These are phyloP conservation scores for Bombus breviceps DNA, from an alignment of 1,140 invertebrate genomes.

Conservation along the genomic window DNA sequence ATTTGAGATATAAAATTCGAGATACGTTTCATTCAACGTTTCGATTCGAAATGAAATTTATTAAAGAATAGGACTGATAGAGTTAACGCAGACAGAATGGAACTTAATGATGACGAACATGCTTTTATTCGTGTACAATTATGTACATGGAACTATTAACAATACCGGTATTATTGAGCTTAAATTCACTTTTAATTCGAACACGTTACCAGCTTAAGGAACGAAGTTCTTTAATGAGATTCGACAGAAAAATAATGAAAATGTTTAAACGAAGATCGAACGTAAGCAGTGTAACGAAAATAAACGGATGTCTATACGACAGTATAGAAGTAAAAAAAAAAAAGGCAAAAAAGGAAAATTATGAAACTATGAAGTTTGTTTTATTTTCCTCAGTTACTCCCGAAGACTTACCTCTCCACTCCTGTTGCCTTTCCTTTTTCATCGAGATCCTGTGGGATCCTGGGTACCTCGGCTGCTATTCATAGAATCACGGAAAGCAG, in stretches of 20 bases:
- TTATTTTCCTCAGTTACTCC: constrained; percentile 68
- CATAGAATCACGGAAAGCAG: constrained; percentile 56
- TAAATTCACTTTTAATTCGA: constrained; percentile 24
- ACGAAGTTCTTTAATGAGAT: neutral
- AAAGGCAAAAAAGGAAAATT: constrained; percentile 23
- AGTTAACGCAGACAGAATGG: neutral
- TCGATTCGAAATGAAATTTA: neutral
- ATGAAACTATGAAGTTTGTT: constrained; percentile 14
- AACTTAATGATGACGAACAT: constrained; percentile 10
- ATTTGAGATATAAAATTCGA: neutral
- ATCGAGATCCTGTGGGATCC: constrained; percentile 46
- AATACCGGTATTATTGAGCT: constrained; percentile 33
- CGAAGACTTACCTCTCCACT: constrained; percentile 71
- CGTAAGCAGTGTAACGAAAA: constrained; percentile 55
- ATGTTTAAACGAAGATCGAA: constrained; percentile 33
- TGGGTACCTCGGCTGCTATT: constrained; percentile 26
- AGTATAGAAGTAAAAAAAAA: constrained; percentile 34
- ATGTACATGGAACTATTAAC: constrained; percentile 3
- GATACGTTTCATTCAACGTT: neutral
- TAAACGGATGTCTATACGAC: constrained; percentile 59
- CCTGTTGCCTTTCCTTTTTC: constrained; percentile 69
- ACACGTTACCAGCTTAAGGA: neutral
- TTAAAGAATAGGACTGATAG: neutral
- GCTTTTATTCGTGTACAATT: constrained; percentile 2
- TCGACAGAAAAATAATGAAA: neutral